Base-by-base conservation (phyloP, 2,888 invertebrate genomes). In the Odontocolon sp. region DNA sequence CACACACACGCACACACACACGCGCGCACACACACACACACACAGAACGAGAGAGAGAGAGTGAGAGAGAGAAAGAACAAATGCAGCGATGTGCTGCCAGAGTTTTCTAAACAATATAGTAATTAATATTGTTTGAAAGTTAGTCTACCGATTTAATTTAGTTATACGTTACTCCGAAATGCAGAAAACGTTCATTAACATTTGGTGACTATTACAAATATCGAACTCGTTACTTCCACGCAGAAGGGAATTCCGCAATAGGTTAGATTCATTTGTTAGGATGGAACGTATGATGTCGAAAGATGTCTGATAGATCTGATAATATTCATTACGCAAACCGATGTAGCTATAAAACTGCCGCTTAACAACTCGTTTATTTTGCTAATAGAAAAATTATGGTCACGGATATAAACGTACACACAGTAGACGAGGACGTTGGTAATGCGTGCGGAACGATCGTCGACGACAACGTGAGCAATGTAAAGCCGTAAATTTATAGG, bases 401-500 rank as follows among this genome's bases (percentile, higher is more conserved):
- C 31, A n/a, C n/a, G 36, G 47, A 64, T 59, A 47, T 33, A 59
- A 50, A 63, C 40, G 21, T 28, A 64, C 9, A 8, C 0, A 68
- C 68, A 59, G 67, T 31, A 47, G 23, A 54, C 36, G 54, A 61
- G 70, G 61, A 70, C 42, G 28, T 64, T 72, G 52, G 16, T 63
- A 68, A 64, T 33, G 31, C 18, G n/a, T 2, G 2, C 1, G 16
- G 42, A 77, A 69, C 72, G 77, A 79, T 77, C 63, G 73, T 57
- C 59, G 68, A 57, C 68, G 72, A 61, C 61, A 78, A 64, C 64
- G 63, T 47, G 67, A 66, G 66, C 67, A 74, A 70, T 78, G 71
- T 71, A 73, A 69, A 69, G 68, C 68, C 69, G 64, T 59, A 66
- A 77, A 77, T 77, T 77, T 77, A 73, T 77, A 64, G 72, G 72